A percentile compares a stretch with the other conserved stretches of the same genome.
Evolutionary conservation across 2,797 vertebrate genomes (phyloP).

Genomic region (Pseudochirops corinnae): DNA sequence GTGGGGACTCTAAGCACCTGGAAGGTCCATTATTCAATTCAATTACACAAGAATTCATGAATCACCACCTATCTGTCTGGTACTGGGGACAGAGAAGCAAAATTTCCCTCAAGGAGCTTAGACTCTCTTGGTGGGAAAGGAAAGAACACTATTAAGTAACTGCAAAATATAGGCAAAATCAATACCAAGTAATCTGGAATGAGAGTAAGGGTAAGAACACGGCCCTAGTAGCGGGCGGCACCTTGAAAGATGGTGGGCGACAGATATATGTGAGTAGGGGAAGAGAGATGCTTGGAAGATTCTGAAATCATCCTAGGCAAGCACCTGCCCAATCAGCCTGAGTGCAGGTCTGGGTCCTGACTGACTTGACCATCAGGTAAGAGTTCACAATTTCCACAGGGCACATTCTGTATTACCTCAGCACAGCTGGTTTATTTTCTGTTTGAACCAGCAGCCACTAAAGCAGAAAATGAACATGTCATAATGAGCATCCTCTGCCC

Average conservation of each 20-base stretch:
- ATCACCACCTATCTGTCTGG: neutral
- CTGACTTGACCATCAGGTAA: neutral
- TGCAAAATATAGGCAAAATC: neutral
- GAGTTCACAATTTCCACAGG: neutral
- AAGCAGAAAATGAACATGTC: neutral
- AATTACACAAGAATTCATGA: neutral
- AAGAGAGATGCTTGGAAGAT: neutral
- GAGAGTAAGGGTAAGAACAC: neutral
- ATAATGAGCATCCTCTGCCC: conserved; percentile 18
- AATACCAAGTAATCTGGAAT: neutral
- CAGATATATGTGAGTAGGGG: neutral
- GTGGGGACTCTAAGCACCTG: neutral
- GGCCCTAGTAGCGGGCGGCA: neutral
- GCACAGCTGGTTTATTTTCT: neutral
- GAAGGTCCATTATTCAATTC: neutral
- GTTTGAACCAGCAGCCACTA: rapidly evolving
- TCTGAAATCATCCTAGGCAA: neutral
- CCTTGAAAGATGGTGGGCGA: neutral
- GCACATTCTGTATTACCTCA: too few species aligned
- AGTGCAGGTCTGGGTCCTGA: neutral
- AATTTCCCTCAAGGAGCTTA: neutral
- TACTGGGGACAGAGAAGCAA: neutral
- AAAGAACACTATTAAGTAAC: neutral
- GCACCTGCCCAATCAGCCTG: neutral
- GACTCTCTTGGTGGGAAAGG: neutral